Percentiles rank a stretch among this genome's conserved stretches.
phyloP scores from a whole-genome alignment of 2,797 vertebrate genomes.

The Neosilurus mollespiculum region DNA sequence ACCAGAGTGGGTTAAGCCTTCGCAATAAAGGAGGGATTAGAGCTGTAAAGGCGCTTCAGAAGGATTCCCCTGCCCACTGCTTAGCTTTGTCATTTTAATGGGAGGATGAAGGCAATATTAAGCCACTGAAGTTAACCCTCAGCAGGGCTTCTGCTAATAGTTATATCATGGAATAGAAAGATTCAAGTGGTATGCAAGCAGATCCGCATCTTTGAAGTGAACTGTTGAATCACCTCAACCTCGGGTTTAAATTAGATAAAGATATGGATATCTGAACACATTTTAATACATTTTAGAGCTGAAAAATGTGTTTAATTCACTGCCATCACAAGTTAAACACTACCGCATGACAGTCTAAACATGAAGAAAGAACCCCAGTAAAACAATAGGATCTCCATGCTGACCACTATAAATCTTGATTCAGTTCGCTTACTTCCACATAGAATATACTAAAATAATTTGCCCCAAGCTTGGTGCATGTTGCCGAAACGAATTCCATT shows the following conservation, averaged over 20 bases:
- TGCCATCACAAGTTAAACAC: neutral
- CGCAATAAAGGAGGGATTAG: conserved; percentile 59
- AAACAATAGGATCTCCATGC: too few species aligned
- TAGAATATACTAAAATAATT: too few species aligned
- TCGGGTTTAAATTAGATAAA: neutral
- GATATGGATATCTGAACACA: neutral
- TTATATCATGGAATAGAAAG: conserved; percentile 3
- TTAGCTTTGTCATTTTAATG: conserved; percentile 51
- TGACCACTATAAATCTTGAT: too few species aligned
- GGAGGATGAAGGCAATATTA: conserved; percentile 37
- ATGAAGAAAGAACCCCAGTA: too few species aligned
- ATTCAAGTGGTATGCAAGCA: neutral
- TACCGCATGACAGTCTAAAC: neutral
- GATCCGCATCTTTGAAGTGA: neutral
- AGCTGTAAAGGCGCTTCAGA: conserved; percentile 16
- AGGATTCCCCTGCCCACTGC: conserved; percentile 25
- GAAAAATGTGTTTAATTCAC: neutral
- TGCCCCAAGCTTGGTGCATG: too few species aligned
- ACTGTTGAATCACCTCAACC: neutral
- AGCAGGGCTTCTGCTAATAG: neutral
- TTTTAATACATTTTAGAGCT: neutral
- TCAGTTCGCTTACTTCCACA: too few species aligned
- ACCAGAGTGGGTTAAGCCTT: conserved; percentile 66
- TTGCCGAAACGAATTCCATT: too few species aligned
- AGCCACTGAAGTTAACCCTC: conserved; percentile 30